A percentile compares a stretch with the other conserved stretches of the same genome.
phyloP scores from a whole-genome alignment of 2,113 vertebrate species.

The Cathartes aura region DNA sequence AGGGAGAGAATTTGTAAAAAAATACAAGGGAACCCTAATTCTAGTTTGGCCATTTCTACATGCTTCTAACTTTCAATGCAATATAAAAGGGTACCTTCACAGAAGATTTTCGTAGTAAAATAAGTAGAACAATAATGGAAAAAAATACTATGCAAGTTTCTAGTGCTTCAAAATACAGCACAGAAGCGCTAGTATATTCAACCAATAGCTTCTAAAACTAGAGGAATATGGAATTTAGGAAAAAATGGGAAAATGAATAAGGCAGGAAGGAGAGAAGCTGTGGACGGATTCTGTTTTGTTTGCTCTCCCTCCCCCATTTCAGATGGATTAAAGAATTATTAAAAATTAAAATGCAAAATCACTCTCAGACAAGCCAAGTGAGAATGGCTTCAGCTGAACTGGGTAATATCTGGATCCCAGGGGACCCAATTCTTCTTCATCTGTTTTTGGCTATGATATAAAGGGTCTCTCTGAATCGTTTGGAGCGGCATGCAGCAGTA shows the following conservation, averaged over 20 bases:
- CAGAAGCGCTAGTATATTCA: not conserved
- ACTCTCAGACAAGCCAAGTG: constrained; percentile 4
- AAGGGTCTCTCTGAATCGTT: constrained; percentile 15
- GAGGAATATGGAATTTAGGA: not conserved
- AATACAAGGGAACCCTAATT: not conserved
- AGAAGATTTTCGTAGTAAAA: not conserved
- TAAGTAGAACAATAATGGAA: not conserved
- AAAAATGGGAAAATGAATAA: not conserved
- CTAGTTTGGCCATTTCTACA: not conserved
- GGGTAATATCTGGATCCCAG: constrained; percentile 5
- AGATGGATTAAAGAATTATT: constrained; percentile 53
- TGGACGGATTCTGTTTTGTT: not conserved
- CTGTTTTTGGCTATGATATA: not conserved
- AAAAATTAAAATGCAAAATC: constrained; percentile 61
- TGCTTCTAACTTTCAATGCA: not conserved
- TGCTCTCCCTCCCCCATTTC: not conserved
- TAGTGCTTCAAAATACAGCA: not conserved
- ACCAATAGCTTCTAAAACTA: not conserved
- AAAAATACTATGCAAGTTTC: not conserved
- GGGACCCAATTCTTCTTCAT: not conserved
- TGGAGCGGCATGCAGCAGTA: constrained; percentile 7
- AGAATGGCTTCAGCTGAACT: constrained; percentile 20
- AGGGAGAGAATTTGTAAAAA: not conserved
- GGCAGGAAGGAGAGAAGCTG: not conserved
- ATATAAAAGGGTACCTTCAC: not conserved